Evolutionary conservation across 2,113 vertebrate genomes (phyloP).

Genomic region (Calidris pygmaea): DNA sequence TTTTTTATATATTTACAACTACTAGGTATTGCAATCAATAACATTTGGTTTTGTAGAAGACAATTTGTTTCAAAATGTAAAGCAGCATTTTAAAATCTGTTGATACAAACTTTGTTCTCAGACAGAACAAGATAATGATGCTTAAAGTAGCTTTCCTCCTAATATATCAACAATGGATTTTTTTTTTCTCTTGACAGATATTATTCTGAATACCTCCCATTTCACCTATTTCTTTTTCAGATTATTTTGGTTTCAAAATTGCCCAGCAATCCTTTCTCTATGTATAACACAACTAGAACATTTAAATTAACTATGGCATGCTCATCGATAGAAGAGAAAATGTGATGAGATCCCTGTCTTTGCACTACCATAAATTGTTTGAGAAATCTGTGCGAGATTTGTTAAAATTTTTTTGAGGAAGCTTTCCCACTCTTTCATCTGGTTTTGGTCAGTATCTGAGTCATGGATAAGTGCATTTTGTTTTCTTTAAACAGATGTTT

Average conservation of each 20-base stretch:
- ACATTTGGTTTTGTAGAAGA: not conserved
- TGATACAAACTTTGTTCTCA: not conserved
- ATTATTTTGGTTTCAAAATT: not conserved
- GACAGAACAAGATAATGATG: not conserved
- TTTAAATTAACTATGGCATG: not conserved
- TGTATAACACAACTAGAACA: not conserved
- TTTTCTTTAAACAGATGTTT: conserved; percentile 59
- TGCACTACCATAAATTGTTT: not conserved
- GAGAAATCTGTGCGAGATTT: not conserved
- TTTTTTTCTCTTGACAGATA: not conserved
- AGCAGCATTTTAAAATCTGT: not conserved
- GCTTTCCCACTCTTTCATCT: conserved; percentile 1
- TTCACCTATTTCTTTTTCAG: not conserved
- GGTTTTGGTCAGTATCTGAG: conserved; percentile 29
- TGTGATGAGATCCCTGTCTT: not conserved
- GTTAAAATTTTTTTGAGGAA: not conserved
- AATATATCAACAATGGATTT: not conserved
- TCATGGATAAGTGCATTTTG: conserved; percentile 1
- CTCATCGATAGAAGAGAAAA: not conserved
- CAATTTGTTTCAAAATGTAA: not conserved
- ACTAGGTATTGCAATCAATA: not conserved
- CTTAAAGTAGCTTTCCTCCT: not conserved
- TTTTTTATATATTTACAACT: not conserved
- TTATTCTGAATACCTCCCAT: not conserved
- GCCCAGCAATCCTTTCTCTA: not conserved